These are phyloP conservation scores for Parauchenoglanis ngamensis DNA, from an alignment of 2,797 vertebrate genomes.

Conservation along the genomic window DNA sequence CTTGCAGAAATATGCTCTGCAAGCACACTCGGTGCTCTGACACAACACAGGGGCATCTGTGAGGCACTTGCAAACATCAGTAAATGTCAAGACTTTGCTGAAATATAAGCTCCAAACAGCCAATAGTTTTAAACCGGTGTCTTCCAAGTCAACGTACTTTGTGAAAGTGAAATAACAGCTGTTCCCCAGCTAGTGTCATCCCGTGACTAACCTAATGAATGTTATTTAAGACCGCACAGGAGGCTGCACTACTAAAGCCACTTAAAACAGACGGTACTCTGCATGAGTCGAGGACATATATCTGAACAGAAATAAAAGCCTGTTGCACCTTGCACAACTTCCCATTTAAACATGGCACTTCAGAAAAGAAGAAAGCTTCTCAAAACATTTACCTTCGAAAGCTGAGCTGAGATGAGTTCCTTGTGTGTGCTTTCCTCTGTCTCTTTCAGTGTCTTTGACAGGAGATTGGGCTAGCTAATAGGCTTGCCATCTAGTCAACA, in stretches of 20 bases:
- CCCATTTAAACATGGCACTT: conserved; percentile 30
- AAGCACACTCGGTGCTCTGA: conserved; percentile 3
- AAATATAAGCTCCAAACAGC: conserved; percentile 23
- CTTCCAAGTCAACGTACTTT: conserved; percentile 3
- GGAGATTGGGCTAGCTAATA: conserved; percentile 57
- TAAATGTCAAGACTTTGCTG: conserved; percentile 29
- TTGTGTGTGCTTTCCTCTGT: conserved; percentile 64
- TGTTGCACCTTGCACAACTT: conserved; percentile 39
- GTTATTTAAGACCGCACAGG: conserved; percentile 51
- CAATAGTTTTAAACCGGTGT: neutral
- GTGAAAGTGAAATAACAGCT: conserved; percentile 41
- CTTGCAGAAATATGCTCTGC: conserved; percentile 22
- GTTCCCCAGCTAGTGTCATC: conserved; percentile 22
- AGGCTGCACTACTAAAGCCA: conserved; percentile 44
- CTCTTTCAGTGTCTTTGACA: conserved; percentile 38
- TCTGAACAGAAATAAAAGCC: conserved; percentile 21
- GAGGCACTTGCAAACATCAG: conserved; percentile 15
- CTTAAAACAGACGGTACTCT: conserved; percentile 47
- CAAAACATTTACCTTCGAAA: conserved; percentile 78
- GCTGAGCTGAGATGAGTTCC: conserved; percentile 68
- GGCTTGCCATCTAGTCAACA: conserved; percentile 67
- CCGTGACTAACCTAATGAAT: conserved; percentile 51
- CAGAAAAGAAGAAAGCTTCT: conserved; percentile 32
- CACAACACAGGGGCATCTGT: conserved; percentile 3
- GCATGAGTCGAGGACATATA: conserved; percentile 29